These are phyloP conservation scores for Drosophila parthenogenetica DNA, from an alignment of 2,888 invertebrate species.

Conservation along the genomic window DNA sequence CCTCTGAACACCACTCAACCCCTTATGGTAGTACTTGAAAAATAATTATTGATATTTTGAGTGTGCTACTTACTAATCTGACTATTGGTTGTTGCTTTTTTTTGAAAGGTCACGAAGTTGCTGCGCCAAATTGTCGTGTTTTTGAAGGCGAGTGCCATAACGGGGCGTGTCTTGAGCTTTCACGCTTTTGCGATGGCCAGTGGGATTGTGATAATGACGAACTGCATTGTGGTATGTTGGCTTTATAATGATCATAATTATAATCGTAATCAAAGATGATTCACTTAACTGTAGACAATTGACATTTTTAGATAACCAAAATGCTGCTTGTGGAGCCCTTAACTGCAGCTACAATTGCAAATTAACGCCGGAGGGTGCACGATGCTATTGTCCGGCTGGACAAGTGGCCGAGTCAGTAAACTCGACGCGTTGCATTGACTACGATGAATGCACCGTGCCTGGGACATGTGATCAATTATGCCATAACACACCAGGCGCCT, in stretches of 20 bases:
- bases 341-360: constrained; percentile 89
- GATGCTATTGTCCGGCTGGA: constrained; percentile 91
- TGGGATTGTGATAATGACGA: constrained; percentile 85
- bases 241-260: not conserved
- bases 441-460: constrained; percentile 91
- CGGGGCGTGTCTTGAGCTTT: constrained; percentile 83
- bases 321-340: constrained; percentile 85
- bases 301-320: constrained; percentile 78
- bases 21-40: no score
- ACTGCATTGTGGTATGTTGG: constrained; percentile 82
- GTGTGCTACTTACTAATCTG: not conserved
- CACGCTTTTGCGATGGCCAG: constrained; percentile 84
- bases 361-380: constrained; percentile 89
- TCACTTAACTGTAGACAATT: constrained; percentile 8
- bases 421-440: constrained; percentile 89
- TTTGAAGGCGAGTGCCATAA: constrained; percentile 89
- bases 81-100: constrained; percentile 15
- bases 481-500: constrained; percentile 89
- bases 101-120: constrained; percentile 86
- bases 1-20: no score
- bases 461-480: constrained; percentile 91
- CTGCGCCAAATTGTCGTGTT: constrained; percentile 88
- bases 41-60: no score
- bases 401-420: constrained; percentile 85
- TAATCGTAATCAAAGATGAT: constrained; percentile 10